A percentile compares a stretch with the other conserved stretches of the same genome.
Conservation (phyloP, 1,140 invertebrate genomes). For the Globodera ellingtonae region DNA sequence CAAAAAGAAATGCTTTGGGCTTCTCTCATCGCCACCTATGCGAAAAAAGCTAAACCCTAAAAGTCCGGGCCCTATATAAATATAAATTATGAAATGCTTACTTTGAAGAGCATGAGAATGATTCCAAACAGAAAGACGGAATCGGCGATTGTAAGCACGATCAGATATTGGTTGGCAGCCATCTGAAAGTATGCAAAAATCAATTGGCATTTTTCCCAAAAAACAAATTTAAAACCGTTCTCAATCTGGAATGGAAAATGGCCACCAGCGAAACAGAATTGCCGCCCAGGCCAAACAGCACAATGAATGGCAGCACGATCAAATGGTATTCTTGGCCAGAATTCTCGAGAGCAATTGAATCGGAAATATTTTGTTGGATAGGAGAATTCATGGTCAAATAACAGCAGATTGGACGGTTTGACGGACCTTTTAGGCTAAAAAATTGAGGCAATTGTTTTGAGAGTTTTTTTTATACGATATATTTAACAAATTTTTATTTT, state of each 20-base stretch:
- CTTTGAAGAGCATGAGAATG: conserved; percentile 56
- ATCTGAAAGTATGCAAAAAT: conserved; percentile 46
- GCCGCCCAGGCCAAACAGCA: conserved; percentile 58
- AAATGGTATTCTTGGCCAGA: conserved; percentile 33
- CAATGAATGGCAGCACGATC: conserved; percentile 57
- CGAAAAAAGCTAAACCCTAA: too few species aligned
- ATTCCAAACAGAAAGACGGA: conserved; percentile 59
- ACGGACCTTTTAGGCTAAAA: too few species aligned
- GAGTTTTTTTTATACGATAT: too few species aligned
- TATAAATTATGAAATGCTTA: conserved; percentile 19
- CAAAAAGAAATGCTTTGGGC: too few species aligned
- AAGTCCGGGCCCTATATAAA: too few species aligned
- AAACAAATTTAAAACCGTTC: conserved; percentile 46
- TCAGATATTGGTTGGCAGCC: conserved; percentile 62
- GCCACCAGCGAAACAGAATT: conserved; percentile 63
- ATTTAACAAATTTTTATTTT: too few species aligned
- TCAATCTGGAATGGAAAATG: conserved; percentile 59
- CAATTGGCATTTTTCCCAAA: conserved; percentile 17
- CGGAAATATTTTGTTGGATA: background rate
- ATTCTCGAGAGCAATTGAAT: background rate
- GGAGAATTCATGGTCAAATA: background rate
- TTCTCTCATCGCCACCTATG: too few species aligned
- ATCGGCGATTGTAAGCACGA: conserved; percentile 61
- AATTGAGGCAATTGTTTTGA: too few species aligned
- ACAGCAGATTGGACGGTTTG: too few species aligned